Evolutionary conservation across 2,797 vertebrate species (phyloP).

Genomic region (Leptatherina wallacei): DNA sequence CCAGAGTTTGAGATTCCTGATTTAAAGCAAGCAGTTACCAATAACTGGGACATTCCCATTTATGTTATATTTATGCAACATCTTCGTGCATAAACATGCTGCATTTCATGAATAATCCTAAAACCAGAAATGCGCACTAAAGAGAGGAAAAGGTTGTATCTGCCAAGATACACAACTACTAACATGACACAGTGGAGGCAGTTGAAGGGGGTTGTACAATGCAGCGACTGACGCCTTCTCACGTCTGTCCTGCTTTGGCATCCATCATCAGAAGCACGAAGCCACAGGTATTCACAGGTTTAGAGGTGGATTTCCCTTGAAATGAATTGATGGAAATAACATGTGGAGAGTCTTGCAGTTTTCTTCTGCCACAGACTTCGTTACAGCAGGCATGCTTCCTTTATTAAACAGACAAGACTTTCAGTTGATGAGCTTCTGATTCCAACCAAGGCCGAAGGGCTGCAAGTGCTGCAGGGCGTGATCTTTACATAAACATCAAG

Average conservation of each 20-base stretch:
- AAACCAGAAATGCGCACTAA: background rate
- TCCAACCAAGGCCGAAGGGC: background rate
- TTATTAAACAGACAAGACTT: background rate
- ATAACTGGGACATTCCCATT: background rate
- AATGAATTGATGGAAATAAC: conserved; percentile 49
- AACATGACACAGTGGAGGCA: conserved; percentile 27
- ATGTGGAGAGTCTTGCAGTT: conserved; percentile 15
- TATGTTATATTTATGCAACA: background rate
- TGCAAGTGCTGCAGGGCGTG: background rate
- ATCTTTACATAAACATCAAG: background rate
- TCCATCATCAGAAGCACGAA: conserved; percentile 42
- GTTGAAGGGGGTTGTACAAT: conserved; percentile 50
- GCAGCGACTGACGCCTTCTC: conserved; percentile 46
- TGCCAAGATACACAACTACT: conserved; percentile 28
- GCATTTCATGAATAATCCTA: background rate
- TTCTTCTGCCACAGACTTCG: conserved; percentile 33
- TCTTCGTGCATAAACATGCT: background rate
- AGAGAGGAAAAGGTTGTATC: background rate
- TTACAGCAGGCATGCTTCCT: background rate
- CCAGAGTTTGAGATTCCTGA: background rate
- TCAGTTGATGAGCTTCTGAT: background rate
- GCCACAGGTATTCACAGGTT: conserved; percentile 59
- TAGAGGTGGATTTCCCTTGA: conserved; percentile 26
- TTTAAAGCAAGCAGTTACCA: background rate
- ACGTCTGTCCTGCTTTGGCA: conserved; percentile 33